Conservation (phyloP, 2,113 vertebrate species). For the Microcebus ravelobensis region DNA sequence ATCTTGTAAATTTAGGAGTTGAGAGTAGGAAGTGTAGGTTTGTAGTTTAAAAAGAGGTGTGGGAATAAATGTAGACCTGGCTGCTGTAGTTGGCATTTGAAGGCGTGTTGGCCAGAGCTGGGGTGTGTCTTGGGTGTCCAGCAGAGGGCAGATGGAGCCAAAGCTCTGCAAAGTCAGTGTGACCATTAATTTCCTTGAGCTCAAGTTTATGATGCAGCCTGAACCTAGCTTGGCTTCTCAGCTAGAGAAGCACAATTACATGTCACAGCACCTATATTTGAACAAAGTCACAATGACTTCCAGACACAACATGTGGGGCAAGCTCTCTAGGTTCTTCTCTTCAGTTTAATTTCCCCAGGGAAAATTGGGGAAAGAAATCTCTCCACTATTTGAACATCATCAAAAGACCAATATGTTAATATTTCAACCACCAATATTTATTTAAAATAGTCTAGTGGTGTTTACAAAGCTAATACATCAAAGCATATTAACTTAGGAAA, state of each 20-base stretch:
- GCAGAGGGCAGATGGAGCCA: not conserved
- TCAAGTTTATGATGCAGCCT: not conserved
- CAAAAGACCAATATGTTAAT: not conserved
- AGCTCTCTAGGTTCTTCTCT: not conserved
- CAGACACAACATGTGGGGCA: no score
- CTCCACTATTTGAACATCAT: not conserved
- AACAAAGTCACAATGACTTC: not conserved
- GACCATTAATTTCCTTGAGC: not conserved
- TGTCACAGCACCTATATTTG: not conserved
- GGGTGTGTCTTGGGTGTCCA: not conserved
- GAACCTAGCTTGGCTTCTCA: not conserved
- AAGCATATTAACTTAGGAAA: not conserved
- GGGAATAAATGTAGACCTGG: not conserved
- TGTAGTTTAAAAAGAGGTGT: not conserved
- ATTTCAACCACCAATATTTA: not conserved
- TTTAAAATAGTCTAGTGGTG: not conserved
- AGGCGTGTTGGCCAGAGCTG: not conserved
- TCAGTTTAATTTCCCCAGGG: not conserved
- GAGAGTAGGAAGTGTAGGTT: not conserved
- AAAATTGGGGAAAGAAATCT: not conserved
- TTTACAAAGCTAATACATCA: not conserved
- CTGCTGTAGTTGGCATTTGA: not conserved
- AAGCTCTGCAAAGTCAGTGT: not conserved
- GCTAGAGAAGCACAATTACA: not conserved
- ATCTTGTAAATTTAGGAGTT: not conserved